These are phyloP conservation scores for Nymphicus hollandicus DNA, from an alignment of 2,113 vertebrate genomes.

Conservation along the genomic window DNA sequence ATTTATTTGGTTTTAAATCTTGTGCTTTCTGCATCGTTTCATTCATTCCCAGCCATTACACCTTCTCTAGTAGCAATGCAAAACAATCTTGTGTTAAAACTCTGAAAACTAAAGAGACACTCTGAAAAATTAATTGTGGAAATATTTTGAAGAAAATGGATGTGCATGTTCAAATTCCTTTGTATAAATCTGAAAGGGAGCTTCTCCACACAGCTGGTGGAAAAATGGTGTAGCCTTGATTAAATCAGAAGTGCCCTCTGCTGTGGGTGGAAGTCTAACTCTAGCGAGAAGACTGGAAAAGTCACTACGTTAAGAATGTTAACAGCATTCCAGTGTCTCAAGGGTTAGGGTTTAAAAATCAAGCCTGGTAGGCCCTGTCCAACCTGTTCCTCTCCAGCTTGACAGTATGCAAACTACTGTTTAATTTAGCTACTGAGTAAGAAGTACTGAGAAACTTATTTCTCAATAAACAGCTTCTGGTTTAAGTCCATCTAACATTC, in stretches of 20 bases:
- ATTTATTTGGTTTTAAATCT: background rate
- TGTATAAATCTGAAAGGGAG: background rate
- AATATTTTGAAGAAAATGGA: background rate
- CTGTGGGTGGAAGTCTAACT: background rate
- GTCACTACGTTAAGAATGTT: background rate
- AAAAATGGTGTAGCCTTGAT: background rate
- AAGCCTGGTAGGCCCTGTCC: background rate
- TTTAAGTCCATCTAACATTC: background rate
- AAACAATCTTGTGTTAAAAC: background rate
- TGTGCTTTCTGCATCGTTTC: background rate
- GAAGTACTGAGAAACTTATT: background rate
- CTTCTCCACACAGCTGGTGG: background rate
- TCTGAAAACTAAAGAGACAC: background rate
- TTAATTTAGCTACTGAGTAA: background rate
- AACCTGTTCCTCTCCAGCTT: background rate
- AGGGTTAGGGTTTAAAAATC: background rate
- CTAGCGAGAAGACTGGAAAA: background rate
- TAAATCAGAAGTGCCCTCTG: background rate
- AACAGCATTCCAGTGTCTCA: background rate
- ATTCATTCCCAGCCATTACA: background rate
- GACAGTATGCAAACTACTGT: background rate
- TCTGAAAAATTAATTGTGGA: background rate
- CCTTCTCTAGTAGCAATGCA: background rate
- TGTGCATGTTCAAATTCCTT: background rate
- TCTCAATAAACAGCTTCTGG: background rate